phyloP scores from a whole-genome alignment of 1,140 invertebrate genomes.

The Dreissena polymorpha region DNA sequence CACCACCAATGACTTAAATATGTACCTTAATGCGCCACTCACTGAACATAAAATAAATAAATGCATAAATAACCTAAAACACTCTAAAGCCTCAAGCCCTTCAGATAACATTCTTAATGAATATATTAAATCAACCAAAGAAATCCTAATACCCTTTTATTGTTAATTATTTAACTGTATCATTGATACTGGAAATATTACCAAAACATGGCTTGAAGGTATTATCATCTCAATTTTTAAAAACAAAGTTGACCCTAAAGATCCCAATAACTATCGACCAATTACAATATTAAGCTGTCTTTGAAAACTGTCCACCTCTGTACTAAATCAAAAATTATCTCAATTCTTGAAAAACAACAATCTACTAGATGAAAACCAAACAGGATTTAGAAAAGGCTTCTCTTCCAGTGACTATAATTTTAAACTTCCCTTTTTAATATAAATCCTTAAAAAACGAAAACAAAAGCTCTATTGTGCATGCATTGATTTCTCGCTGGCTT shows the following conservation, averaged over 20 bases:
- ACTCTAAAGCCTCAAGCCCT: constrained; percentile 8
- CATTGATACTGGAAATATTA: constrained; percentile 4
- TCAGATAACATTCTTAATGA: constrained; percentile 31
- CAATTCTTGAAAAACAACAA: not conserved
- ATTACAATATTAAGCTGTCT: constrained; percentile 11
- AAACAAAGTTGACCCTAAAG: constrained; percentile 11
- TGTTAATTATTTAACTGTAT: constrained; percentile 14
- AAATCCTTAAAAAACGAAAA: constrained; percentile 27
- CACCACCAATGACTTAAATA: not conserved
- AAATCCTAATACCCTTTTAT: not conserved
- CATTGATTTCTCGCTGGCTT: constrained; percentile 35
- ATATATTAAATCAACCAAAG: constrained; percentile 16
- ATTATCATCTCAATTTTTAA: constrained; percentile 16
- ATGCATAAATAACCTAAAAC: constrained; percentile 14
- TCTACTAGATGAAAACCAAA: constrained; percentile 14
- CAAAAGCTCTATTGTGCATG: constrained; percentile 35
- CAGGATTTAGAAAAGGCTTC: constrained; percentile 19
- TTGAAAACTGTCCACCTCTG: constrained; percentile 25
- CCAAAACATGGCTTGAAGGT: constrained; percentile 27
- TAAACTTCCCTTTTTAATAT: constrained; percentile 8
- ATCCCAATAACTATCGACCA: not conserved
- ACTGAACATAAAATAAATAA: constrained; percentile 14
- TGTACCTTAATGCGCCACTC: not conserved
- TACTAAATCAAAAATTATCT: constrained; percentile 2
- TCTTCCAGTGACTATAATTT: constrained; percentile 26